Base-by-base conservation (phyloP, 2,888 invertebrate species). In the Andrena dorsata region DNA sequence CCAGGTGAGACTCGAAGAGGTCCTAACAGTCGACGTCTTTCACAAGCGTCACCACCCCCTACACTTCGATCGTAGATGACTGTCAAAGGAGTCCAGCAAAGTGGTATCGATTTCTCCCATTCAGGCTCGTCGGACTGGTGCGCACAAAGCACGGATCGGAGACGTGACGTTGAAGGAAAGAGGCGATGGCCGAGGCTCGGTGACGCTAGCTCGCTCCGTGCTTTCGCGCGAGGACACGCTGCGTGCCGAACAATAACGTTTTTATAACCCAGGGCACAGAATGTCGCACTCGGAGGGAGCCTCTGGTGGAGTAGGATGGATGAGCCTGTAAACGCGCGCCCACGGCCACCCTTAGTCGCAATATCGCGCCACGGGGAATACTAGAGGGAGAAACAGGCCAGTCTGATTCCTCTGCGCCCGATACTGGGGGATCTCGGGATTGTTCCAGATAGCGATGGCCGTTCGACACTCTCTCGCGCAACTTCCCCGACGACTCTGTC, bases 221-320 rank as follows among this genome's bases (percentile, higher is more conserved):
- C 56, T 13, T 30, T 30, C 65, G 58, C 66, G 65, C 76, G 66
- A 64, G 72, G 81, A 82, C 76, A 64, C 64, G 58, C 73, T 82
- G 86, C 82, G 82, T 84, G 85, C 35, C 66, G 72, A 85, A 88
- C 89, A 86, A 87, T 89, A 88, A 88, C 84, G 82, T 89, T 89
- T 87, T 88, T 89, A 83, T 86, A 87, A 85, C 82, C 83, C 82
- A 13, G 76, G 68, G 61, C 58, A 47, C 66, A 84, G 78, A 86
- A 88, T 72, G 84, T 71, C 75, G 79, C 61, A 58, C 51, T 76
- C 77, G 60, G 76, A 76, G 80, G 73, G 63, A 79, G 74, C 72
- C 81, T 76, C 60, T 10, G 79, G 74, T 64, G 76, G 83, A 83
- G 76, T 76, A 86, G 86, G 85, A 88, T 87, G 80, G 84, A 88